Evolutionary conservation across 2,888 invertebrate genomes (phyloP), one percentile per base, ranked within the genome.

Genomic region (Dusona sp.): DNA sequence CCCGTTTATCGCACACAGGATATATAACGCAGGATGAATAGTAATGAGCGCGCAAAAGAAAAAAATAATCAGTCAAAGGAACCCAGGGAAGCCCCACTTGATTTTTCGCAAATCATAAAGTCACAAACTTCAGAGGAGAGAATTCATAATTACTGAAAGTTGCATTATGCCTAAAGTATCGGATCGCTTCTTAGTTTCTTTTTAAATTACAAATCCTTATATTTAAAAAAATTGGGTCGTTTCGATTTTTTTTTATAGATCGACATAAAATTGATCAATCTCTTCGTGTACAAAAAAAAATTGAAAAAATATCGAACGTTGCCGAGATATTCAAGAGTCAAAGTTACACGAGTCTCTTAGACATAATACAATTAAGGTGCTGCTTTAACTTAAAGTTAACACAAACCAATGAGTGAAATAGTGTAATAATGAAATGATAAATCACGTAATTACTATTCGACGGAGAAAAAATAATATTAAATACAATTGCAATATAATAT

Each of bases 1-100:
- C 67, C 78, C 80, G 86, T 86, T 86, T 83, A 83, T 86, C 80
- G 77, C 83, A n/a, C 73, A 22, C 67, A 68, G 73, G 77, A 80
- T 80, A 83, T 79, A 72, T 61, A 80, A 80, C 80, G 77, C 67
- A 54, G 51, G 38, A 80, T 77, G 77, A 80, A 86, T 83, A 80
- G 64, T 78, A 68, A 83, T 73, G 16, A 75, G 36, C 6, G 54
- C 22, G n/a, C 3, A 33, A 42, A 45, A 42, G 45, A 73, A 42
- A 13, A 73, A 57, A 45, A 19, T 16, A 36, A 22, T 57, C 13
- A 65, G 51, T 33, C 25, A 38, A 79, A 79, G 29, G 25, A 51
- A n/a, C 22, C 13, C 25, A 0, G 38, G 0, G 29, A 67, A 65
- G 67, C 22, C 29, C 48, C 67, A 36, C 7, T 65, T 1, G 36